Conservation (phyloP, 2,113 vertebrate genomes). For the Parus major region DNA sequence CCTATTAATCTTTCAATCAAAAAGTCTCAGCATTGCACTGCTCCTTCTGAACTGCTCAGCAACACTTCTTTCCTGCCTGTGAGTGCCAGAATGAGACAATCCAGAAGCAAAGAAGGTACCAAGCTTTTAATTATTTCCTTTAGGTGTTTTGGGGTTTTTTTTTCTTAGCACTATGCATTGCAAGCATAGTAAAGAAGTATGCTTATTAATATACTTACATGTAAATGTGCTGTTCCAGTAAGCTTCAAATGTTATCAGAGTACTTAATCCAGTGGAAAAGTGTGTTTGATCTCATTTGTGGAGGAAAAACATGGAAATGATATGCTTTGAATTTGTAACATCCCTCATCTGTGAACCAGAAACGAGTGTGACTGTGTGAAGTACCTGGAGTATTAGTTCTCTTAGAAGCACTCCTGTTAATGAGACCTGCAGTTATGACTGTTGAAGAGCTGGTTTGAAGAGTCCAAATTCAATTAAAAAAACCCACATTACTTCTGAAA, state of each 20-base stretch:
- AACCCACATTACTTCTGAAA: background rate
- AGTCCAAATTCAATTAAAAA: slow-evolving; percentile 5
- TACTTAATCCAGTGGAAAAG: slow-evolving; percentile 17
- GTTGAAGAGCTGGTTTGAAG: slow-evolving; percentile 11
- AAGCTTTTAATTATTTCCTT: background rate
- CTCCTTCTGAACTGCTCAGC: slow-evolving; percentile 26
- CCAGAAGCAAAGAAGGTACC: slow-evolving; percentile 70
- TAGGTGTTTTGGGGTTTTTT: background rate
- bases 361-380: background rate
- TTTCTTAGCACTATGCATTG: background rate
- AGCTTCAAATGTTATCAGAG: slow-evolving; percentile 1
- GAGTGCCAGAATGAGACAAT: slow-evolving; percentile 45
- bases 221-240: background rate
- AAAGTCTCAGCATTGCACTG: slow-evolving; percentile 40
- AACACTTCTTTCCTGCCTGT: slow-evolving; percentile 15
- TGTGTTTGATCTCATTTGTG: slow-evolving; percentile 3
- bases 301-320: background rate
- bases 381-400: slow-evolving; percentile 8
- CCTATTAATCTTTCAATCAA: slow-evolving; percentile 83
- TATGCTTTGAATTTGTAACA: slow-evolving; percentile 3
- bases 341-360: background rate
- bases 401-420: background rate
- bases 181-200: background rate
- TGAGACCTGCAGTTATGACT: slow-evolving; percentile 19
- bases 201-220: background rate